Percentiles rank a stretch among this genome's conserved stretches.
Evolutionary conservation across 2,797 vertebrate species (phyloP).

Genomic region (Sebastes matsubarae): DNA sequence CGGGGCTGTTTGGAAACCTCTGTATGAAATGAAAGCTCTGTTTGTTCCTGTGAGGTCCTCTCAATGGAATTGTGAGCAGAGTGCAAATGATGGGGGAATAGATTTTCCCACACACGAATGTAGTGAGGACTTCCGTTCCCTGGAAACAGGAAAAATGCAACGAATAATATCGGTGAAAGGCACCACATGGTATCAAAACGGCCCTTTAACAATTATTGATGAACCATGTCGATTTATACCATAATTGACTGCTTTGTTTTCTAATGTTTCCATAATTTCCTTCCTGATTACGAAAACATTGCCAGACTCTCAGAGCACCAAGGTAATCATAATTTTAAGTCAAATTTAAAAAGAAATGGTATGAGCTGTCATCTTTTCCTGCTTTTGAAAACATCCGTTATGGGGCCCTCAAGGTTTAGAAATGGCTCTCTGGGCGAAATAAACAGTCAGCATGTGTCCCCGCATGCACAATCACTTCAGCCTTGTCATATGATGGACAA

Average conservation of each 20-base stretch:
- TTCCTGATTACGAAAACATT: not conserved
- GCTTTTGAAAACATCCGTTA: slow-evolving; percentile 7
- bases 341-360: slow-evolving; percentile 20
- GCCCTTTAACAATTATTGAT: not conserved
- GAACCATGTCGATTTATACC: not conserved
- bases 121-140: slow-evolving; percentile 27
- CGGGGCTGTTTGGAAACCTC: slow-evolving; percentile 57
- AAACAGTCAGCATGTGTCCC: slow-evolving; percentile 14
- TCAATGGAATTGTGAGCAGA: slow-evolving; percentile 48
- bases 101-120: slow-evolving; percentile 32
- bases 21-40: slow-evolving; percentile 63
- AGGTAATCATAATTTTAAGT: slow-evolving; percentile 23
- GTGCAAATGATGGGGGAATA: slow-evolving; percentile 52
- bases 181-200: not conserved
- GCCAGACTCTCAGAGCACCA: not conserved
- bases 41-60: slow-evolving; percentile 65
- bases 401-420: slow-evolving; percentile 9
- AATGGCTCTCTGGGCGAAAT: slow-evolving; percentile 11
- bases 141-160: slow-evolving; percentile 13
- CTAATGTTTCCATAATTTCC: not conserved
- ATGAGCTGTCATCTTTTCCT: not conserved
- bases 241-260: not conserved
- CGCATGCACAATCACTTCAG: slow-evolving; percentile 41
- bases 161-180: slow-evolving; percentile 10
- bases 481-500: slow-evolving; percentile 53